These are phyloP conservation scores for Cyclina sinensis DNA, from an alignment of 1,140 invertebrate species.

Conservation along the genomic window DNA sequence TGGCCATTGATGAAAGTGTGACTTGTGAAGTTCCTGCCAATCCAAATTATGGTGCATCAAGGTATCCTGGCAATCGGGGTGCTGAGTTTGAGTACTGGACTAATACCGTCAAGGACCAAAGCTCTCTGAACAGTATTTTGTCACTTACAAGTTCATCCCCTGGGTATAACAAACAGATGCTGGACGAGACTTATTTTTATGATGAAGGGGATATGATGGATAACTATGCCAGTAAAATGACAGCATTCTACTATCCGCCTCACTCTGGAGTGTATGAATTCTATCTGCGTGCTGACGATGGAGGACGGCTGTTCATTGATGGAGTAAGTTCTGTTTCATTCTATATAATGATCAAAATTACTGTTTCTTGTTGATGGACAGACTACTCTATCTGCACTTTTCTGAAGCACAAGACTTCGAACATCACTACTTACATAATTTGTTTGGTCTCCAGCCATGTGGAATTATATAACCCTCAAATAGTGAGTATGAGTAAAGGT, in stretches of 20 bases:
- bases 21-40: slow-evolving; percentile 27
- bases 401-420: too few relatives aligned
- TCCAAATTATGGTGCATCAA: neutral
- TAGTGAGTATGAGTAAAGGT: too few relatives aligned
- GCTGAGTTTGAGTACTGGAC: slow-evolving; percentile 55
- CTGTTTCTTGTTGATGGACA: too few relatives aligned
- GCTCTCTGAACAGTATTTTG: neutral
- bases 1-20: slow-evolving; percentile 13
- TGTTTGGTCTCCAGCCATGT: too few relatives aligned
- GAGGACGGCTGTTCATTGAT: slow-evolving; percentile 37
- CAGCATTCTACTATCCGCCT: slow-evolving; percentile 12
- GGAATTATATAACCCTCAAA: too few relatives aligned
- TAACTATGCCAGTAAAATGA: slow-evolving; percentile 47
- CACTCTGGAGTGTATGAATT: slow-evolving; percentile 55
- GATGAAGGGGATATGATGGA: slow-evolving; percentile 26
- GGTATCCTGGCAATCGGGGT: slow-evolving; percentile 43
- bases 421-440: too few relatives aligned
- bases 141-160: neutral
- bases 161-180: neutral
- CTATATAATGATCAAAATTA: too few relatives aligned
- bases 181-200: slow-evolving; percentile 44
- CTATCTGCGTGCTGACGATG: slow-evolving; percentile 35
- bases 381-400: too few relatives aligned
- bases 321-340: too few relatives aligned
- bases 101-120: neutral